These are phyloP conservation scores for Linyphia triangularis DNA, from an alignment of 2,888 invertebrate species.

Conservation along the genomic window DNA sequence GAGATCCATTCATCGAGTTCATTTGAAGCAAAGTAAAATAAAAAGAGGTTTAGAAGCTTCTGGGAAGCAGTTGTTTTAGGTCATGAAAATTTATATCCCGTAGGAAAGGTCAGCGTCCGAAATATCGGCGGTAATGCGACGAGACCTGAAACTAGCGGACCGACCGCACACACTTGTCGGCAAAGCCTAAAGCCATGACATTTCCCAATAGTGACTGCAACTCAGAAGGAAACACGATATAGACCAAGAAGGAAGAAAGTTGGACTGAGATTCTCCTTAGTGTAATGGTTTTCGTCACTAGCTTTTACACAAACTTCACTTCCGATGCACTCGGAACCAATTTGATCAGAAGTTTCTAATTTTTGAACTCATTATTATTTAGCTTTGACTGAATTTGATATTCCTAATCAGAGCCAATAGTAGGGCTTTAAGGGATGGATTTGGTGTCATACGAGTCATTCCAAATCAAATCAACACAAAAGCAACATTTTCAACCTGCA, in stretches of 20 bases:
- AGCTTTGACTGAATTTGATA: no score
- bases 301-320: no score
- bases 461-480: no score
- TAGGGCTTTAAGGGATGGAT: no score
- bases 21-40: slow-evolving; percentile 18
- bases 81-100: slow-evolving; percentile 49
- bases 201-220: background rate
- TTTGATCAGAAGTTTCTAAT: no score
- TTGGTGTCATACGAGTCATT: no score
- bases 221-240: background rate
- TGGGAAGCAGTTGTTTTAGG: slow-evolving; percentile 58
- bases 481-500: no score
- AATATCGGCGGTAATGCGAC: slow-evolving; percentile 35
- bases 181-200: background rate
- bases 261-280: no score
- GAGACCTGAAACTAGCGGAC: slow-evolving; percentile 30
- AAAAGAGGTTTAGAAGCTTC: slow-evolving; percentile 32
- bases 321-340: no score
- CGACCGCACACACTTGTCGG: slow-evolving; percentile 30
- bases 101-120: slow-evolving; percentile 63
- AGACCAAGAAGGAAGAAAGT: background rate
- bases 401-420: no score
- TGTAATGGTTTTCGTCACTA: no score
- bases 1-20: slow-evolving; percentile 23
- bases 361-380: no score